These are phyloP conservation scores for Bubo bubo DNA, from an alignment of 2,113 vertebrate species.

Conservation along the genomic window DNA sequence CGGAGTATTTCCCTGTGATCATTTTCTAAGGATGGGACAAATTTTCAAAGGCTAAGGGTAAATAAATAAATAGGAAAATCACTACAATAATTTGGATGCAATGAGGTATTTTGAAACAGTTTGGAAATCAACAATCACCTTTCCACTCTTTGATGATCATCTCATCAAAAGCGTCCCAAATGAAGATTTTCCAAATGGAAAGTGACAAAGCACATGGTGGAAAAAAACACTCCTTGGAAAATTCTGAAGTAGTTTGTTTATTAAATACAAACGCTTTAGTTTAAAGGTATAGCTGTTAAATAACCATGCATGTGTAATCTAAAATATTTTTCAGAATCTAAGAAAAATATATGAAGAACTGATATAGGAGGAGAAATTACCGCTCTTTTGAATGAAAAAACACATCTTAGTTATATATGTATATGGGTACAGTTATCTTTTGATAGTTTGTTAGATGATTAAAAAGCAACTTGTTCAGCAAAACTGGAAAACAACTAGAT, in stretches of 20 bases:
- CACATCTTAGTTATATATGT: not conserved
- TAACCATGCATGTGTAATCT: not conserved
- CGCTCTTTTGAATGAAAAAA: not conserved
- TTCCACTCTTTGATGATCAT: not conserved
- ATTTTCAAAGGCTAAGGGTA: not conserved
- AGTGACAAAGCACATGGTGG: not conserved
- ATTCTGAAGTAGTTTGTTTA: not conserved
- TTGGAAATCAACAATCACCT: not conserved
- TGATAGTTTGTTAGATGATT: not conserved
- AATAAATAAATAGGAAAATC: not conserved
- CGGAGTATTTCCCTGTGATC: not conserved
- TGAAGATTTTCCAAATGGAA: not conserved
- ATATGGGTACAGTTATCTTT: not conserved
- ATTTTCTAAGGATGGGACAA: not conserved
- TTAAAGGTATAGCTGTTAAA: not conserved
- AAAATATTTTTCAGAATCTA: not conserved
- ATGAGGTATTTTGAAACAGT: not conserved
- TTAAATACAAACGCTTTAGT: not conserved
- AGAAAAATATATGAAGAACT: not conserved
- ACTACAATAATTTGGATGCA: not conserved
- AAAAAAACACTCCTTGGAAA: slow-evolving; percentile 9
- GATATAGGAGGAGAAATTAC: not conserved
- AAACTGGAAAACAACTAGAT: not conserved
- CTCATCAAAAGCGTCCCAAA: not conserved
- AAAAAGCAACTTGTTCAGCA: not conserved